Conservation (phyloP, 2,797 vertebrate species). For the Malacoraja senta region DNA sequence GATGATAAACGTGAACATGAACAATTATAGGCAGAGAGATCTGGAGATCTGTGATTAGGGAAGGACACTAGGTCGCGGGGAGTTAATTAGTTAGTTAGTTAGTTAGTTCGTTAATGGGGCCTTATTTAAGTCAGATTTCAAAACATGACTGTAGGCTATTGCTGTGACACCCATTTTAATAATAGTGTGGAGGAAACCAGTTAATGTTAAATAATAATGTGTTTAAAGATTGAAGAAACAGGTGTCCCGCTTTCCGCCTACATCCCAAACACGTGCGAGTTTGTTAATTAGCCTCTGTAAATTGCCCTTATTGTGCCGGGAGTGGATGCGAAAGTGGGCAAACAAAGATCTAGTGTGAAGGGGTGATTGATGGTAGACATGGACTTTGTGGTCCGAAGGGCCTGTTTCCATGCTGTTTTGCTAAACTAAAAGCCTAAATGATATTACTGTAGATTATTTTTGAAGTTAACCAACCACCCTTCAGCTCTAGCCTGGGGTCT, state of each 20-base stretch:
- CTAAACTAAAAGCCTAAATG: background rate
- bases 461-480: background rate
- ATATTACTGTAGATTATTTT: background rate
- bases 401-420: background rate
- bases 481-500: background rate
- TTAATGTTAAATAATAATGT: background rate
- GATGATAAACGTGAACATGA: too few relatives aligned
- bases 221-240: too few relatives aligned
- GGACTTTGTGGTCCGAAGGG: background rate
- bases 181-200: background rate
- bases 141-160: background rate
- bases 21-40: background rate
- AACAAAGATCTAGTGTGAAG: too few relatives aligned
- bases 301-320: too few relatives aligned
- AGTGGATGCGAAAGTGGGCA: too few relatives aligned
- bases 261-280: too few relatives aligned
- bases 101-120: background rate
- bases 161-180: background rate
- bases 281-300: too few relatives aligned
- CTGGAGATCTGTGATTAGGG: background rate
- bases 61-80: background rate
- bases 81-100: too few relatives aligned
- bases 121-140: background rate
- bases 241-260: too few relatives aligned
- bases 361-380: background rate